Evolutionary conservation across 2,888 invertebrate genomes (phyloP).

Genomic region (Archips xylosteana): DNA sequence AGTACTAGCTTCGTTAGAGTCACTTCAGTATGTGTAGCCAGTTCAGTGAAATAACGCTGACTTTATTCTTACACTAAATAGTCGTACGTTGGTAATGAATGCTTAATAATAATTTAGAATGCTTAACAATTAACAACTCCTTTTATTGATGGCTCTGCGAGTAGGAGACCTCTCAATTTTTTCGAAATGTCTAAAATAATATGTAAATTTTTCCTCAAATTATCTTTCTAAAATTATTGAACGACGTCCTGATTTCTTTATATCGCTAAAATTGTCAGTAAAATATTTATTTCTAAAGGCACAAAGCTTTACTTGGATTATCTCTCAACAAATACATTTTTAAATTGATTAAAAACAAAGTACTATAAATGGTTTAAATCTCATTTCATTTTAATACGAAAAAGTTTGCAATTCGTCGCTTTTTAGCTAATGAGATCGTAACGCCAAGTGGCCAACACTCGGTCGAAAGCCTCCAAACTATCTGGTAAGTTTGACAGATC

Average conservation of each 20-base stretch:
- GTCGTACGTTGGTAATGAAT: not conserved
- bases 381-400: not conserved
- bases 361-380: not conserved
- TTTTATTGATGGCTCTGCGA: no score
- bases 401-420: not conserved
- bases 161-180: no score
- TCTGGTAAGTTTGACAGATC: conserved; percentile 26
- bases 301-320: no score
- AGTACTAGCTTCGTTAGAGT: not conserved
- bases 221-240: no score
- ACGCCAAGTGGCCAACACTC: not conserved
- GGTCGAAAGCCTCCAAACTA: conserved; percentile 13
- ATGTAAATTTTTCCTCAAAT: no score
- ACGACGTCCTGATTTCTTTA: no score
- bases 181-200: no score
- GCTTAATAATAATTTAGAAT: not conserved
- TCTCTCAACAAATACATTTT: no score
- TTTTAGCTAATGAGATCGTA: conserved; percentile 15
- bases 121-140: not conserved
- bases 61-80: not conserved
- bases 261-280: no score
- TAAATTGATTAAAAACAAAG: no score
- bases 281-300: no score
- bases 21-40: not conserved
- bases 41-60: not conserved